These are phyloP conservation scores for Parazoanthus swiftii DNA, from an alignment of 92 coral and sea anemone genomes.

Conservation along the genomic window DNA sequence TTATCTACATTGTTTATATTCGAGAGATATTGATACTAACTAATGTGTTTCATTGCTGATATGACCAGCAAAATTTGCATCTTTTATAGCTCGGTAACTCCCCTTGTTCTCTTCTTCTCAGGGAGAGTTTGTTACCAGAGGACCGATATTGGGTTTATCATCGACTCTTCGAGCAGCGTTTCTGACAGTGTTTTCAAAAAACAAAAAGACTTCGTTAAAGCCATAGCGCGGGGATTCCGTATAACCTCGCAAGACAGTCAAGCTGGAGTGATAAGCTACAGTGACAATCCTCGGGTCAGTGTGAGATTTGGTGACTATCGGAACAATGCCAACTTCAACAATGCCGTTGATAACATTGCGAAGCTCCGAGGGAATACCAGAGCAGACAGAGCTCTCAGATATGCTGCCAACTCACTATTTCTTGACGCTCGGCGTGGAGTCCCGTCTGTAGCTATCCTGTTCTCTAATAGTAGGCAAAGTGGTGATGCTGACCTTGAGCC, in stretches of 20 bases:
- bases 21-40: background rate
- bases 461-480: conserved; percentile 82
- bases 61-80: background rate
- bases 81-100: background rate
- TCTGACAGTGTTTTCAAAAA: conserved; percentile 61
- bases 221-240: conserved; percentile 71
- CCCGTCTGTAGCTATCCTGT: conserved; percentile 77
- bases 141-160: conserved; percentile 76
- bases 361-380: conserved; percentile 74
- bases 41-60: background rate
- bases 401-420: conserved; percentile 68
- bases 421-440: conserved; percentile 63
- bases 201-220: conserved; percentile 73
- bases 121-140: conserved; percentile 54
- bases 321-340: conserved; percentile 51
- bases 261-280: conserved; percentile 76
- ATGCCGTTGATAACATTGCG: conserved; percentile 63
- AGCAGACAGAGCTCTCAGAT: conserved; percentile 76
- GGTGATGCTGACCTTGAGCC: conserved; percentile 67
- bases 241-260: conserved; percentile 61
- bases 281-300: conserved; percentile 65
- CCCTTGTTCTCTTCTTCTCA: conserved; percentile 5
- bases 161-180: conserved; percentile 86
- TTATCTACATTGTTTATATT: too few species aligned
- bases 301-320: conserved; percentile 50